A percentile compares a stretch with the other conserved stretches of the same genome.
These are phyloP conservation scores for Amazona finschi DNA, from an alignment of 2,797 vertebrate genomes.

Conservation along the genomic window DNA sequence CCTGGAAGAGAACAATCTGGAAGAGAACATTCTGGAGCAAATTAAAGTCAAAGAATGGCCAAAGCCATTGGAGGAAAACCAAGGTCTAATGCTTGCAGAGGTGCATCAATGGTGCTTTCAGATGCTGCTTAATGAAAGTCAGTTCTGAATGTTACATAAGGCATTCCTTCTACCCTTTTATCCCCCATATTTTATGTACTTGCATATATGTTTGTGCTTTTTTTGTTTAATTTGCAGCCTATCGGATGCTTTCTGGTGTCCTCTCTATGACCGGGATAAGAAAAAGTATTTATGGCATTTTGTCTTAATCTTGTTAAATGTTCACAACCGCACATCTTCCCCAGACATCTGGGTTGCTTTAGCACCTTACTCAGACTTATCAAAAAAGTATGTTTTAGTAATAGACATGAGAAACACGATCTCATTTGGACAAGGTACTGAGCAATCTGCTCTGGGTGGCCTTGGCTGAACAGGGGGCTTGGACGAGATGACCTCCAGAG, in stretches of 20 bases:
- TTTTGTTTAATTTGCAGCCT: background rate
- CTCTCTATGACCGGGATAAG: background rate
- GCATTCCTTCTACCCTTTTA: background rate
- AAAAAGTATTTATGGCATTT: background rate
- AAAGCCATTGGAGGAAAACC: background rate
- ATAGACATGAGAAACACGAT: background rate
- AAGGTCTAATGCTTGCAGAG: background rate
- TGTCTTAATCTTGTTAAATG: background rate
- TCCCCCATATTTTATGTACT: background rate
- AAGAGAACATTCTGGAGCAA: background rate
- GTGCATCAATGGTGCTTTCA: background rate
- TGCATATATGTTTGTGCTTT: background rate
- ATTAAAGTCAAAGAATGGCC: background rate
- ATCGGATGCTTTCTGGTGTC: background rate
- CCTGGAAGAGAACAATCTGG: background rate
- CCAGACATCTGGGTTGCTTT: background rate
- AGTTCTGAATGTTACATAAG: background rate
- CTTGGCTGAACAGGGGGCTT: background rate
- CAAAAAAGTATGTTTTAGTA: background rate
- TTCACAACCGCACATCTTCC: background rate
- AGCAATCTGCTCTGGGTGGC: background rate
- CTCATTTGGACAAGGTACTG: background rate
- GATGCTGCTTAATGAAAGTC: background rate
- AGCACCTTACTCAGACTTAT: background rate
- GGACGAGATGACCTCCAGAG: background rate